Base-by-base conservation (phyloP, 2,888 invertebrate species). In the Ectemnius continuus region DNA sequence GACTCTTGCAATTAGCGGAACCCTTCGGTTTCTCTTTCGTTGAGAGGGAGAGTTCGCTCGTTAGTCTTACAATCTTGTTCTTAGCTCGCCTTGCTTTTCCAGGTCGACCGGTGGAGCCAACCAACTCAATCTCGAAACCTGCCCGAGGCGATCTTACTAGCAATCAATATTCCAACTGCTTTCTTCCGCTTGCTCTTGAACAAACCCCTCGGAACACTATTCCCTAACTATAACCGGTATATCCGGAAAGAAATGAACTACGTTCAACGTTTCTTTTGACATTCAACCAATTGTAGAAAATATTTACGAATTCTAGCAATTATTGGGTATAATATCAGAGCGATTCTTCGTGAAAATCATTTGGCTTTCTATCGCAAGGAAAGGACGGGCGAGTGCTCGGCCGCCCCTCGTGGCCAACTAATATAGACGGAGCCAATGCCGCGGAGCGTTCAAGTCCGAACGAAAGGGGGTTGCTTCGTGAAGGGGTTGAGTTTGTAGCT, bases 401-500 rank as follows among this genome's bases (percentile, higher is more conserved):
- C 52, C 45, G 14, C 58, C 60, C 64, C 61, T 52, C 58, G 59
- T 8, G 16, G 61, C 18, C 58, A 62, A 72, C 58, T 72, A 76
- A 76, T 74, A 74, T 66, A 72, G 61, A 56, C 67, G n/a, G 57
- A 72, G 72, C 57, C 65, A 67, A 67, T 68, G 57, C 59, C 65
- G 72, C 59, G 52, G 67, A 61, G 63, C 62, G 76, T 74, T 76
- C 76, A 61, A 74, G 70, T 67, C 64, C 62, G 73, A 75, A 67
- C 75, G 74, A 76, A 67, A 79, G 74, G 74, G 81, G 74, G 58
- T 71, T 67, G 62, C 61, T 71, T 16, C 64, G 75, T 67, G 67
- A 72, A 62, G 46, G 76, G 84, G 78, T 63, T 60, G 82, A 82
- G 85, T 85, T 82, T 77, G 84, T 80, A 81, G 83, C 78, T 81